Conservation (phyloP, 2,797 vertebrate species). For the Brachyrhaphis roseni region DNA sequence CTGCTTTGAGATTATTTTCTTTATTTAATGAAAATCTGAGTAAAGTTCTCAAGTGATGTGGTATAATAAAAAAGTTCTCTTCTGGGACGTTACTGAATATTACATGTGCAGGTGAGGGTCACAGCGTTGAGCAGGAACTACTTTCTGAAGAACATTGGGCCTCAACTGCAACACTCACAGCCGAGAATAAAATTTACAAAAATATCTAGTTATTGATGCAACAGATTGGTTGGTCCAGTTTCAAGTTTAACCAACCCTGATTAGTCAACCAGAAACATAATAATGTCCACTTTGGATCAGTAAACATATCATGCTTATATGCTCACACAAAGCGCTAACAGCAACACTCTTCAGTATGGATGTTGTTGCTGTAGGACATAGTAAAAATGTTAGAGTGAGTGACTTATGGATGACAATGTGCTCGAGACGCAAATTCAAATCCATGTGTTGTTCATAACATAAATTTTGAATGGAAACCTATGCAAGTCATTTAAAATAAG, state of each 20-base stretch:
- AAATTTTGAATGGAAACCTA: constrained; percentile 37
- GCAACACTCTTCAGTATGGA: not conserved
- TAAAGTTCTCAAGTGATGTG: not conserved
- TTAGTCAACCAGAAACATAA: not conserved
- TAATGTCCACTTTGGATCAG: not conserved
- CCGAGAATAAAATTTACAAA: not conserved
- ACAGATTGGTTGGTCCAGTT: not conserved
- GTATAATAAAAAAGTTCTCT: not conserved
- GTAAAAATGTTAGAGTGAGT: too few relatives aligned
- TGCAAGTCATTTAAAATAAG: constrained; percentile 48
- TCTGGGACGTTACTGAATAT: not conserved
- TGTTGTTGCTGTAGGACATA: not conserved
- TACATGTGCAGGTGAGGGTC: not conserved
- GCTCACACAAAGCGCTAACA: too few relatives aligned
- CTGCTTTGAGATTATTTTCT: not conserved
- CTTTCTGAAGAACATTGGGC: not conserved
- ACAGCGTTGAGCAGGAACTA: not conserved
- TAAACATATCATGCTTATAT: not conserved
- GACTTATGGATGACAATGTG: too few relatives aligned
- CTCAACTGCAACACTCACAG: not conserved
- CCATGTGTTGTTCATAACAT: constrained; percentile 46
- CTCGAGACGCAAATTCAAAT: not conserved
- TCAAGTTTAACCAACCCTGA: not conserved
- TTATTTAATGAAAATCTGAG: not conserved
- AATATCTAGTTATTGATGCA: not conserved